A percentile compares a stretch with the other conserved stretches of the same genome.
These are phyloP conservation scores for Pemphredon lugubris DNA, from an alignment of 2,888 invertebrate genomes.

Conservation along the genomic window DNA sequence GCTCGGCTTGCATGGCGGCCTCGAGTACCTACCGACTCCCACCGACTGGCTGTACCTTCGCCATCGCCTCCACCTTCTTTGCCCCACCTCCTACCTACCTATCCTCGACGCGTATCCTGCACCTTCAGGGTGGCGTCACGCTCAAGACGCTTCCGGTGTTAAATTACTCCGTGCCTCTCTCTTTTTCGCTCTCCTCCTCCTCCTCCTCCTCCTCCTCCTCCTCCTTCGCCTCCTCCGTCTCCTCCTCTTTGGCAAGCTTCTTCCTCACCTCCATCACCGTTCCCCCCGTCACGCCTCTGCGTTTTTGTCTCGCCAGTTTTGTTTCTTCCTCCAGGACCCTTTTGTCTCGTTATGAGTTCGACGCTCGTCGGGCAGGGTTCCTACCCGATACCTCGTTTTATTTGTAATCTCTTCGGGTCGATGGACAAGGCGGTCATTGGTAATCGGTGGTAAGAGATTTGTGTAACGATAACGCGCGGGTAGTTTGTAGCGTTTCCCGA, in stretches of 20 bases:
- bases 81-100: conserved; percentile 66
- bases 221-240: conserved; percentile 25
- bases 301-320: background rate
- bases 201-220: conserved; percentile 16
- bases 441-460: too few relatives aligned
- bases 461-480: too few relatives aligned
- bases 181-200: conserved; percentile 53
- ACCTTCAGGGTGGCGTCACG: conserved; percentile 81
- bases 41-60: conserved; percentile 66
- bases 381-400: too few relatives aligned
- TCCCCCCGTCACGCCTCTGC: conserved; percentile 17
- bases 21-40: conserved; percentile 72
- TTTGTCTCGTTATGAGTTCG: conserved; percentile 26
- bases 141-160: conserved; percentile 81
- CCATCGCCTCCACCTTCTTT: conserved; percentile 67
- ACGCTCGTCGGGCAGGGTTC: background rate
- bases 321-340: conserved; percentile 15
- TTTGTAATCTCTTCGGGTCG: too few relatives aligned
- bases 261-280: conserved; percentile 33
- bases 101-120: conserved; percentile 77
- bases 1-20: conserved; percentile 74
- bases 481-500: too few relatives aligned
- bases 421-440: too few relatives aligned
- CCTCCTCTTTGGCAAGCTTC: conserved; percentile 43
- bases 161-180: conserved; percentile 76